A percentile compares a stretch with the other conserved stretches of the same genome.
phyloP scores from a whole-genome alignment of 2,113 vertebrate genomes.

The Pavo muticus region DNA sequence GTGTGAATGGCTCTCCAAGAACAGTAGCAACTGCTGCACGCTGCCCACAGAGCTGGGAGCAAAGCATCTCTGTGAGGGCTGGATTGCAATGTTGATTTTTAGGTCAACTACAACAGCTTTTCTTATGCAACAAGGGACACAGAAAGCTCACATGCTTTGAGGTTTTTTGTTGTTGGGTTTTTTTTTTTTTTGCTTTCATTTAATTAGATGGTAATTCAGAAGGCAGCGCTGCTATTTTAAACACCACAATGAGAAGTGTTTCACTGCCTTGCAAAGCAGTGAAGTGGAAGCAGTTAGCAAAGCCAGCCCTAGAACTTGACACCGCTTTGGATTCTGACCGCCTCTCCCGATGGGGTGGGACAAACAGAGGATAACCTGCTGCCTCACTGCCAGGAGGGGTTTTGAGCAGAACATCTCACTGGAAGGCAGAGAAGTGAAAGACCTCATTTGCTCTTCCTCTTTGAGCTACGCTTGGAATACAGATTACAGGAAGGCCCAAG shows the following conservation, averaged over 20 bases:
- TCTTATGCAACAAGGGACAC: constrained; percentile 39
- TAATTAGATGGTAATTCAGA: constrained; percentile 64
- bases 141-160: constrained; percentile 44
- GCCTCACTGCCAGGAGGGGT: not conserved
- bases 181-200: constrained; percentile 15
- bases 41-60: not conserved
- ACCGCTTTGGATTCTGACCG: accelerated
- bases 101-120: constrained; percentile 70
- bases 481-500: not conserved
- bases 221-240: constrained; percentile 28
- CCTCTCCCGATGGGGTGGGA: not conserved
- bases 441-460: not conserved
- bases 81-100: constrained; percentile 39
- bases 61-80: constrained; percentile 31
- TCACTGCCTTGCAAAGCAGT: not conserved
- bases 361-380: not conserved
- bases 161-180: not conserved
- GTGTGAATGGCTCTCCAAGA: constrained; percentile 55
- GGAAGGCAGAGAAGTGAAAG: not conserved
- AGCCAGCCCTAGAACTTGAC: constrained; percentile 21
- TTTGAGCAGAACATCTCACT: not conserved
- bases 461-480: not conserved
- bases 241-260: not conserved
- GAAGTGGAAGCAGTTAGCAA: not conserved
- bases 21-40: constrained; percentile 29